Evolutionary conservation across 2,888 invertebrate genomes (phyloP).

Genomic region (Pogonocherus hispidulus): DNA sequence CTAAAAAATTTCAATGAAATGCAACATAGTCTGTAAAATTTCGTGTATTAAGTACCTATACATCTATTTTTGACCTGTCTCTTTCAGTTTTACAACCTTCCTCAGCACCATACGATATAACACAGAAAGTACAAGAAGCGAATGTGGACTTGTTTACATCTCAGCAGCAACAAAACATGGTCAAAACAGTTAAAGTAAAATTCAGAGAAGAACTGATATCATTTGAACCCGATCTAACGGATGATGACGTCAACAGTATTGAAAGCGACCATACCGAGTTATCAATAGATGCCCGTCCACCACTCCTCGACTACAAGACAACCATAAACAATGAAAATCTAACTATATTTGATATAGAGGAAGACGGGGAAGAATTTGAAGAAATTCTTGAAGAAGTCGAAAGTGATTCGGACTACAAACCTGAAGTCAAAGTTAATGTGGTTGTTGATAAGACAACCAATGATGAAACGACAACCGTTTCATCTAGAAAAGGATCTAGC

Average conservation of each 20-base stretch:
- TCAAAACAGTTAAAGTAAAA: constrained; percentile 67
- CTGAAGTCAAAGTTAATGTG: background rate
- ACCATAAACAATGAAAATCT: constrained; percentile 36
- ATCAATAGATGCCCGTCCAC: background rate
- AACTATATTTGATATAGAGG: constrained; percentile 56
- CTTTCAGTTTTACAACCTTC: constrained; percentile 68
- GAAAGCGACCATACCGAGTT: constrained; percentile 63
- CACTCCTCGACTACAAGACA: constrained; percentile 50
- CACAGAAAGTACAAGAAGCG: constrained; percentile 71
- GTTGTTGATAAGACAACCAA: background rate
- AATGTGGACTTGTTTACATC: constrained; percentile 69
- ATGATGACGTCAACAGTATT: constrained; percentile 66
- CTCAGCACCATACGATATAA: constrained; percentile 72
- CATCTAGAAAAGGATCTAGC: constrained; percentile 22
- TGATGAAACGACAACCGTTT: background rate
- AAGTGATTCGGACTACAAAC: constrained; percentile 13
- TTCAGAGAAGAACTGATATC: constrained; percentile 70
- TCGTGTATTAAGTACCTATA: too few relatives aligned
- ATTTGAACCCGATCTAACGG: constrained; percentile 69
- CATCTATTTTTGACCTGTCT: background rate
- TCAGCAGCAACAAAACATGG: constrained; percentile 36
- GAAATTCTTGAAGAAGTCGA: constrained; percentile 52
- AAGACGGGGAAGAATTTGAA: constrained; percentile 56
- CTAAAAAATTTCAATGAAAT: too few relatives aligned
- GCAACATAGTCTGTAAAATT: background rate